Evolutionary conservation across 2,797 vertebrate species (phyloP).

Genomic region (Fringilla coelebs): DNA sequence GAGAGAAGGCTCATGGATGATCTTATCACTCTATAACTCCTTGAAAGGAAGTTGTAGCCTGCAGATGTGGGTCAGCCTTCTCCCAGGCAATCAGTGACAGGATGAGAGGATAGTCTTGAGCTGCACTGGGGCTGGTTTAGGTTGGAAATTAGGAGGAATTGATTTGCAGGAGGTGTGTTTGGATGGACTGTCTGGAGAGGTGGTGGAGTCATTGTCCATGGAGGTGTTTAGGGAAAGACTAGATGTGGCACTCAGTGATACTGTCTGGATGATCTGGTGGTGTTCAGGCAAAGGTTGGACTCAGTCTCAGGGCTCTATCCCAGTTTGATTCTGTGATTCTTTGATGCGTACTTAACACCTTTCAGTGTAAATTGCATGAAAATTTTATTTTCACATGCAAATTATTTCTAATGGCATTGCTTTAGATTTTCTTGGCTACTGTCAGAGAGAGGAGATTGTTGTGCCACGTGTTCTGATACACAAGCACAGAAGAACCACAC

Average conservation of each 20-base stretch:
- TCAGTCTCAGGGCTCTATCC: neutral
- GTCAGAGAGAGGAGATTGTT: neutral
- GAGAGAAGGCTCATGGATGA: neutral
- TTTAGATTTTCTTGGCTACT: neutral
- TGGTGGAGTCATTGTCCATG: neutral
- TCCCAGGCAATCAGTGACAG: no score
- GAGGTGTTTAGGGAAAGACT: neutral
- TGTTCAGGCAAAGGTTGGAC: neutral
- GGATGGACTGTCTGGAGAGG: neutral
- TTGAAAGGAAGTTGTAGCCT: neutral
- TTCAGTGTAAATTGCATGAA: neutral
- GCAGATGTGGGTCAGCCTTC: neutral
- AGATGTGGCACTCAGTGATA: neutral
- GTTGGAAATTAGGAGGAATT: neutral
- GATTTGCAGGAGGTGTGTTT: neutral
- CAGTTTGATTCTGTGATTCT: neutral
- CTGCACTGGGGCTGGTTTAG: neutral
- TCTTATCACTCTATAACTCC: neutral
- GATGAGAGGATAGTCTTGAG: neutral
- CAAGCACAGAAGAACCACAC: neutral
- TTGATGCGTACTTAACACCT: neutral
- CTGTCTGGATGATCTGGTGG: neutral
- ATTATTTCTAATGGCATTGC: neutral
- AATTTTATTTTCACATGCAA: neutral
- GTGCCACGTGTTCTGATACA: fast-evolving